phyloP scores from a whole-genome alignment of 1,140 invertebrate species.

The Ruditapes philippinarum region DNA sequence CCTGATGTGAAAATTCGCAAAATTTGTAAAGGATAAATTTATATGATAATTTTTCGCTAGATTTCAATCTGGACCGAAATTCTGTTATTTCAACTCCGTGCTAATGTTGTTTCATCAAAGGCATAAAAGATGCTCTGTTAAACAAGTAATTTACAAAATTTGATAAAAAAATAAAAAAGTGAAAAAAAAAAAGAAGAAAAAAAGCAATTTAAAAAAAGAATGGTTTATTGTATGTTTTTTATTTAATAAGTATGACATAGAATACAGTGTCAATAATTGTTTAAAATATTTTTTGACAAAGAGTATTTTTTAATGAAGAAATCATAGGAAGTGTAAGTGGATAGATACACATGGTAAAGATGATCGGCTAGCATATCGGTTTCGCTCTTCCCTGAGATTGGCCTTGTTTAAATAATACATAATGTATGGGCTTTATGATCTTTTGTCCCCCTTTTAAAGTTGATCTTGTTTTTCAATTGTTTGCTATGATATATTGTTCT shows the following conservation, averaged over 20 bases:
- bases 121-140: not conserved
- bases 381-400: conserved; percentile 38
- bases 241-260: conserved; percentile 3
- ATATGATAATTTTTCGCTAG: conserved; percentile 35
- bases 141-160: not conserved
- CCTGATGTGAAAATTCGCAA: not conserved
- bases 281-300: conserved; percentile 24
- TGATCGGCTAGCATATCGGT: conserved; percentile 40
- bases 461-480: conserved; percentile 62
- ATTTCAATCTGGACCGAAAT: not conserved
- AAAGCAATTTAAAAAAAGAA: too few species aligned
- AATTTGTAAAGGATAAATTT: conserved; percentile 38
- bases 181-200: too few species aligned
- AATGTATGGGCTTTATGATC: conserved; percentile 45
- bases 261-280: conserved; percentile 56
- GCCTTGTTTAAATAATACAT: conserved; percentile 62
- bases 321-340: conserved; percentile 43
- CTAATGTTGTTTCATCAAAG: not conserved
- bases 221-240: not conserved
- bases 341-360: conserved; percentile 6
- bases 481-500: conserved; percentile 56
- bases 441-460: conserved; percentile 45
- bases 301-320: conserved; percentile 51
- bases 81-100: not conserved
- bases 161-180: too few species aligned